Percentiles rank a stretch among this genome's conserved stretches.
These are phyloP conservation scores for Thomomys bottae DNA, from an alignment of 2,113 vertebrate species.

Conservation along the genomic window DNA sequence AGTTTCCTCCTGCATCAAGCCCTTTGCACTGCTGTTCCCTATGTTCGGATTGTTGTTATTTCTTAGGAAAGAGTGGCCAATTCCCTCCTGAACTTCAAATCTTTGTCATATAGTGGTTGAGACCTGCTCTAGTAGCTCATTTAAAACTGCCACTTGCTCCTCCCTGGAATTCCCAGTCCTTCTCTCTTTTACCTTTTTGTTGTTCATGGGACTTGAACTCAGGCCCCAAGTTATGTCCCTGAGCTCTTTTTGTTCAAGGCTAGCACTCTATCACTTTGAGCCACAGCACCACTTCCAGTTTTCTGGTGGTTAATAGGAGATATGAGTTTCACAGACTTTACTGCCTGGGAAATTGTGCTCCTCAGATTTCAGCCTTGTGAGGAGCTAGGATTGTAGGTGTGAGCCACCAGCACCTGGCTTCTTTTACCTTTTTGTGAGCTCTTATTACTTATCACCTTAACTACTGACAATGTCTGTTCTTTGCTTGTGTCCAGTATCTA, in stretches of 20 bases:
- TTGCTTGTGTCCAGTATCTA: neutral
- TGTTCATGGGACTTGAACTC: too few species aligned
- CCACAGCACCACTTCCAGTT: too few species aligned
- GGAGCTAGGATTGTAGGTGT: too few species aligned
- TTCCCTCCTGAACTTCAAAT: neutral
- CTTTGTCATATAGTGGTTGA: neutral
- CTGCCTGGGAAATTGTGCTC: too few species aligned
- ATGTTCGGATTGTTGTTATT: neutral
- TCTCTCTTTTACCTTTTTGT: too few species aligned
- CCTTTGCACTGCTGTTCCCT: neutral
- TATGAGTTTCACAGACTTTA: too few species aligned
- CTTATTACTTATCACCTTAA: neutral
- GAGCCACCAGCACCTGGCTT: too few species aligned
- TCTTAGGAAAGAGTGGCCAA: neutral
- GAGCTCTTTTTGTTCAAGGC: too few species aligned
- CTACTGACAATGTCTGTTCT: neutral
- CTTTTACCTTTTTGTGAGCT: neutral
- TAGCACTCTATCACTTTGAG: too few species aligned
- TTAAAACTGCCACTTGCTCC: neutral
- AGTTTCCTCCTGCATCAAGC: accelerated
- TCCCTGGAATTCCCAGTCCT: neutral
- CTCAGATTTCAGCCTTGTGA: too few species aligned
- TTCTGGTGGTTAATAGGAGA: too few species aligned
- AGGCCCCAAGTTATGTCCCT: too few species aligned
- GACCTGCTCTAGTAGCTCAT: neutral